Base-by-base conservation (phyloP, 2,113 vertebrate species). In the Podarcis cretensis region DNA sequence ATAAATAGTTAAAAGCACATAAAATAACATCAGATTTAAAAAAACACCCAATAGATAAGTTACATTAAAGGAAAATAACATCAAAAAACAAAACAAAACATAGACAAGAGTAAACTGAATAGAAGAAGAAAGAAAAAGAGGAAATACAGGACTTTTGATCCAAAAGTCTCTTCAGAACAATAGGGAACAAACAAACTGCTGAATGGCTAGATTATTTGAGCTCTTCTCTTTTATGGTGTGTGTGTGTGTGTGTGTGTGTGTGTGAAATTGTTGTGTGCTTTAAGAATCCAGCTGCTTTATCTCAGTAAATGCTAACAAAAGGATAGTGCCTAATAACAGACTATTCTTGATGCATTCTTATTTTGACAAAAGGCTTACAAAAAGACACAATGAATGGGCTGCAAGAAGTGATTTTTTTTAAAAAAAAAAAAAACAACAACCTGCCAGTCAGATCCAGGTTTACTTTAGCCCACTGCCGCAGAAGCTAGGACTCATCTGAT, bases 261-360 rank as follows among this genome's bases (percentile, higher is more conserved):
- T 93, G 80, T 93, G 86, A 82, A 92, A 75, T 43, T 80, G 65
- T n/a, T 77, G 63, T 85, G 81, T 89, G 7, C n/a, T 20, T 87
- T 32, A 25, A 77, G 54, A 68, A 86, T 86, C 48, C 87, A 74
- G 37, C 81, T 94, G 93, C 84, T 37, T 80, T 85, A n/a, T 3
- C 89, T 92, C 92, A 90, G 88, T 85, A 92, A 92, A 92, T 69
- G 83, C 84, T 82, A 65, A 27, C 85, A 91, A 93, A 94, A 95
- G 76, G 89, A 92, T 93, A 85, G 91, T 86, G 84, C 84, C 65
- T 0, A 0, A 18, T 0, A 84, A 74, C 73, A 7, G 89, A 87
- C 37, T 37, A 88, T 81, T 84, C 90, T 81, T 94, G 87, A 85
- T 90, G 94, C 93, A 89, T 93, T 87, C 80, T 1, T 65, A 85